Evolutionary conservation across 2,797 vertebrate genomes (phyloP).

Genomic region (Pangasius macronema): DNA sequence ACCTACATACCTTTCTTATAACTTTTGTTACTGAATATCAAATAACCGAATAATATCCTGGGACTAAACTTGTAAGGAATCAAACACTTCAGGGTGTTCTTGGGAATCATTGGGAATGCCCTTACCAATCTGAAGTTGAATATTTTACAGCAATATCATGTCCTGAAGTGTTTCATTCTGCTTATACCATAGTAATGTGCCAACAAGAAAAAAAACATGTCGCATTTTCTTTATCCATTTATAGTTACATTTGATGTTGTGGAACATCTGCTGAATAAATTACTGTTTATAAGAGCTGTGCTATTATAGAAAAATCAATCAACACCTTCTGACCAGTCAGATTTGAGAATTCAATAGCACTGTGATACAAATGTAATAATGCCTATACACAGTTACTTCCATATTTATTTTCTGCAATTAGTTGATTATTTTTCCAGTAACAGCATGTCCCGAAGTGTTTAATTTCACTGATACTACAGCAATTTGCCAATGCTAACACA

Average conservation of each 20-base stretch:
- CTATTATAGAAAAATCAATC: not conserved
- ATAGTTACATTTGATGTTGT: not conserved
- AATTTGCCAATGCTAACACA: not conserved
- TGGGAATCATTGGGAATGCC: not conserved
- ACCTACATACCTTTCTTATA: not conserved
- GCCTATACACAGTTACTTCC: not conserved
- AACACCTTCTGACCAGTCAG: not conserved
- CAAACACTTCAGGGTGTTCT: not conserved
- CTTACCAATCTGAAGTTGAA: not conserved
- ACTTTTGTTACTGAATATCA: not conserved
- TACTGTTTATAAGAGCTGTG: not conserved
- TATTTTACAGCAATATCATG: not conserved
- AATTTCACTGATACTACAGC: not conserved
- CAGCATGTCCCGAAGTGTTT: not conserved
- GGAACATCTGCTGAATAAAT: not conserved
- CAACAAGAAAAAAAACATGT: not conserved
- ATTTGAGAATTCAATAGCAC: not conserved
- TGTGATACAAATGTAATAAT: not conserved
- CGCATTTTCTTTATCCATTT: not conserved
- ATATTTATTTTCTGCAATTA: not conserved
- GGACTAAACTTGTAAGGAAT: not conserved
- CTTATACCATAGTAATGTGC: not conserved
- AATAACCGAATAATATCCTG: not conserved
- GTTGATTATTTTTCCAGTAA: not conserved
- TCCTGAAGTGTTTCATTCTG: not conserved